Evolutionary conservation across 2,113 vertebrate species (phyloP).

Genomic region (Haplochromis burtoni): DNA sequence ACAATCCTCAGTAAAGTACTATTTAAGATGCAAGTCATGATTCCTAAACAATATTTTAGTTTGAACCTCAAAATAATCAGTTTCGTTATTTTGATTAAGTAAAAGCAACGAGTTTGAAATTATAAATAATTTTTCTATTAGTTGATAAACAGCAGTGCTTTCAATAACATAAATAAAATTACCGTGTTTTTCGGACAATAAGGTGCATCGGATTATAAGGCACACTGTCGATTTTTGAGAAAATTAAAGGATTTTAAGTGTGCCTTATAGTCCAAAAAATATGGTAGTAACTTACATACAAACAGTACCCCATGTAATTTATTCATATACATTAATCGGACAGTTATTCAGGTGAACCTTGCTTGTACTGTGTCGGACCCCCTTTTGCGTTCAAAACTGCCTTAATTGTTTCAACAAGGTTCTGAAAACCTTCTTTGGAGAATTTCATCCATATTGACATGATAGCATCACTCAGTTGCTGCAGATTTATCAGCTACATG

Average conservation of each 20-base stretch:
- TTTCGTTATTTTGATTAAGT: background rate
- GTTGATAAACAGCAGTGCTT: background rate
- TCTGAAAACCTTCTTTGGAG: background rate
- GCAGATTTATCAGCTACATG: background rate
- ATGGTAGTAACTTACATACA: background rate
- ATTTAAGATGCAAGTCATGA: background rate
- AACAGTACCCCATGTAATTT: background rate
- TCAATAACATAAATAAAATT: background rate
- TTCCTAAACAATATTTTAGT: background rate
- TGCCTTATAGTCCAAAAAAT: background rate
- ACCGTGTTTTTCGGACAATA: background rate
- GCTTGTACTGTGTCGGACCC: background rate
- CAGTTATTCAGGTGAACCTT: background rate
- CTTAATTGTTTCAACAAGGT: background rate
- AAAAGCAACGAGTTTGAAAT: background rate
- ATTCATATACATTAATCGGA: background rate
- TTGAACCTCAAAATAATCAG: background rate
- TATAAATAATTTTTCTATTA: background rate
- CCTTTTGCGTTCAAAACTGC: background rate
- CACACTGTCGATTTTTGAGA: background rate
- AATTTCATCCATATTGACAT: background rate
- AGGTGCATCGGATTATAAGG: background rate
- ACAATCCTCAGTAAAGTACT: background rate
- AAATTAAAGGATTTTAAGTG: background rate
- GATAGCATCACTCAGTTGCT: background rate